These are phyloP conservation scores for Athene noctua DNA, from an alignment of 2,113 vertebrate genomes.

Conservation along the genomic window DNA sequence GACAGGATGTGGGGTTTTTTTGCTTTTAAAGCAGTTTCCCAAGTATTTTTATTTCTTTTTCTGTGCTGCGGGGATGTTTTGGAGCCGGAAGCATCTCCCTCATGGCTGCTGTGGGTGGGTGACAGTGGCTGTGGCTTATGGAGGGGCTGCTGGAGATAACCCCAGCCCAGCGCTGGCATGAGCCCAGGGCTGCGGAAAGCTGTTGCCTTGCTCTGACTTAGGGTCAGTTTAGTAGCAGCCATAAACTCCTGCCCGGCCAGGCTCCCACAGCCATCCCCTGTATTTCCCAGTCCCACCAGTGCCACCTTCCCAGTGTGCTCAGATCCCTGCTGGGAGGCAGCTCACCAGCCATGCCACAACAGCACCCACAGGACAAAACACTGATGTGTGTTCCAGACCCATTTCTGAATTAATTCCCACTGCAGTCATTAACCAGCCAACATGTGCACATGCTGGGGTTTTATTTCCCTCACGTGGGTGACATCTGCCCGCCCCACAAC, in stretches of 20 bases:
- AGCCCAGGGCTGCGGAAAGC: neutral
- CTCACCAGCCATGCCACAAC: neutral
- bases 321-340: neutral
- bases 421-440: neutral
- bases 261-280: fast-evolving
- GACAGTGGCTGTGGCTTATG: neutral
- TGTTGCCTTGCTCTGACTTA: neutral
- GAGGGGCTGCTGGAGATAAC: neutral
- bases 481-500: neutral
- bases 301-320: neutral
- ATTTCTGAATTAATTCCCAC: neutral
- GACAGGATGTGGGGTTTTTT: neutral
- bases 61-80: neutral
- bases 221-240: neutral
- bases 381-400: fast-evolving
- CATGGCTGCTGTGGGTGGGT: neutral
- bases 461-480: neutral
- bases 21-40: neutral
- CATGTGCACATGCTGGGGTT: fast-evolving
- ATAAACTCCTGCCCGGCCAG: neutral
- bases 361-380: fast-evolving
- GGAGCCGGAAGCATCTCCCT: neutral
- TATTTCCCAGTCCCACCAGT: neutral
- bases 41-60: neutral
- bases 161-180: neutral